Evolutionary conservation across 2,888 invertebrate genomes (phyloP).

Genomic region (Drosophila atripex): DNA sequence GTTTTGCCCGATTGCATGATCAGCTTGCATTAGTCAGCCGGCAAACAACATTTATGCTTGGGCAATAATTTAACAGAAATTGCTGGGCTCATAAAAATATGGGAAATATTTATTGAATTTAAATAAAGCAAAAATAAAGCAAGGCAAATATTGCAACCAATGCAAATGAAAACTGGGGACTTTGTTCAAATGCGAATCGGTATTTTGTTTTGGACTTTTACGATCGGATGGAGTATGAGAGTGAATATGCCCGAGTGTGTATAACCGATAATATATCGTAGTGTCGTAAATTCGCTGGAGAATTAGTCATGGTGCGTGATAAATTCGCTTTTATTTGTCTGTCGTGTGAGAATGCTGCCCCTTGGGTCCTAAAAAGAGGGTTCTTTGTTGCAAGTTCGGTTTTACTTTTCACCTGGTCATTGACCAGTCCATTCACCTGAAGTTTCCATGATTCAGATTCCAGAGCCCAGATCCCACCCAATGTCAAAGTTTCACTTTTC

Average conservation of each 20-base stretch:
- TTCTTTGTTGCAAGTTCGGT: constrained; percentile 62
- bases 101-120: constrained; percentile 73
- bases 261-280: constrained; percentile 45
- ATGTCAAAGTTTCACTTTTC: constrained; percentile 74
- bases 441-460: background rate
- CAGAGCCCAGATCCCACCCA: constrained; percentile 34
- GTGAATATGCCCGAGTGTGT: constrained; percentile 25
- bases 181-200: constrained; percentile 8
- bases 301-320: constrained; percentile 78
- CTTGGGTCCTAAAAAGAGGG: constrained; percentile 30
- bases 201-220: constrained; percentile 27
- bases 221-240: constrained; percentile 8
- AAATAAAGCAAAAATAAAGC: constrained; percentile 49
- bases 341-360: constrained; percentile 74
- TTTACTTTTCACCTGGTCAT: constrained; percentile 64
- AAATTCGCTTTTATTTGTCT: constrained; percentile 76
- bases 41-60: constrained; percentile 50
- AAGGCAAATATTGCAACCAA: constrained; percentile 31
- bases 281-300: constrained; percentile 65
- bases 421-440: constrained; percentile 54
- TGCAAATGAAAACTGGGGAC: constrained; percentile 21
- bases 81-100: constrained; percentile 64
- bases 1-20: constrained; percentile 23
- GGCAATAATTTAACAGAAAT: constrained; percentile 68
- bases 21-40: constrained; percentile 34